Evolutionary conservation across 1,140 invertebrate species (phyloP).

Genomic region (Drosophila sp.): DNA sequence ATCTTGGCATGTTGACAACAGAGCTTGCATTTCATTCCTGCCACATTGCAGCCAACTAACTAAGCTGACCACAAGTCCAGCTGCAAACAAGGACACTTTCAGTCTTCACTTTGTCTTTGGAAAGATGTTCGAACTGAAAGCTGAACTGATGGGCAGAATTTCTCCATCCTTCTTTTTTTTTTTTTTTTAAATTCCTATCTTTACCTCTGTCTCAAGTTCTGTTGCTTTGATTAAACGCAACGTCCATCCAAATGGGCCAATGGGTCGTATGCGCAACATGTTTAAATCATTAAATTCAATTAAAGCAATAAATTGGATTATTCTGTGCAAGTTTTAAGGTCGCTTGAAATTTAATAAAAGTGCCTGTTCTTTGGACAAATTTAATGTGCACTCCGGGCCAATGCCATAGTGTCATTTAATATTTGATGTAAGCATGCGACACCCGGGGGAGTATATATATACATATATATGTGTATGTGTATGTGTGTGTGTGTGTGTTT

Average conservation of each 20-base stretch:
- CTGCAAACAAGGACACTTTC: not conserved
- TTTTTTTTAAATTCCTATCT: no score
- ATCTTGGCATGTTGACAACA: constrained; percentile 7
- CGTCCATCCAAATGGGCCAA: constrained; percentile 17
- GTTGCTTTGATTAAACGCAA: constrained; percentile 30
- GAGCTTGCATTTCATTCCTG: not conserved
- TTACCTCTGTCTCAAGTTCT: not conserved
- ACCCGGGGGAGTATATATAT: constrained; percentile 23
- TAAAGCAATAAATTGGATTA: constrained; percentile 54
- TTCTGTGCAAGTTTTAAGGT: constrained; percentile 39
- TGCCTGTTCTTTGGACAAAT: constrained; percentile 35
- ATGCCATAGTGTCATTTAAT: constrained; percentile 68
- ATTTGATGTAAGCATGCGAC: constrained; percentile 66
- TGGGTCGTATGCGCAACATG: constrained; percentile 46
- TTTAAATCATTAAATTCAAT: constrained; percentile 54
- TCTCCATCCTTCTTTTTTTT: not conserved
- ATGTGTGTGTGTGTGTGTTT: constrained; percentile 40
- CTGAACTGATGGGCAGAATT: not conserved
- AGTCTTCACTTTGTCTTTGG: not conserved
- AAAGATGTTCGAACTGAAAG: not conserved
- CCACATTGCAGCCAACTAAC: not conserved
- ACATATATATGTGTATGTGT: constrained; percentile 3
- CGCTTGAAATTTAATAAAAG: constrained; percentile 40
- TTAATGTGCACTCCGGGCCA: constrained; percentile 67
- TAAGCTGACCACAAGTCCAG: constrained; percentile 3